Evolutionary conservation across 1,140 invertebrate species (phyloP), one percentile per base, ranked within the genome.

Genomic region (Drosophila micromelanica): DNA sequence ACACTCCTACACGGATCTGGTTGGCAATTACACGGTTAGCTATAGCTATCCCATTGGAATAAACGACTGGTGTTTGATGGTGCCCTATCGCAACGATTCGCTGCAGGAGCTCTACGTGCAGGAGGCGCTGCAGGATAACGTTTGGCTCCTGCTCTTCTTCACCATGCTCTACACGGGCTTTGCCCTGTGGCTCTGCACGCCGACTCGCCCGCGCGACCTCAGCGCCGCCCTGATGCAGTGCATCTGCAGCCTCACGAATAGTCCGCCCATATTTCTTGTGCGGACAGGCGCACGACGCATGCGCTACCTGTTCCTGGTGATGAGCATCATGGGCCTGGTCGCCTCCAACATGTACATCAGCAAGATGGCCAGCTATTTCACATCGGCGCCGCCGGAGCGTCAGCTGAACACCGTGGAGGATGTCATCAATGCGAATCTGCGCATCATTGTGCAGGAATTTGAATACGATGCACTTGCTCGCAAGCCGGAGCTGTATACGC

Each of bases 61-160:
- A 2, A 91, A 91, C 51, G 90, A 91, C 40, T 85, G 77, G 63
- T 91, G 90, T 56, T 57, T 91, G 5, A 90, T 91, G 90, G 90
- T 91, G 35, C 90, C 90, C 6, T 90, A 55, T 57, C 72, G 61
- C 3, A 90, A 79, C 51, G 63, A 75, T 3, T 87, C 86, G 0
- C 37, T 76, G 5, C 73, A 78, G 23, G 76, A 90, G 7, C 52
- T 72, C 6, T 91, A 81, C 20, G 62, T 91, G 30, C 46, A 40
- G 1, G 79, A 78, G 15, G 80, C 78, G 0, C 67, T 91, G 6
- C 61, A 90, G 60, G 8, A 54, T 2, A 64, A 43, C 11, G 78
- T 80, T 0, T 91, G 90, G 90, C 20, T 87, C 0, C 49, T 90
- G 1, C 30, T 90, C 0, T 17, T 75, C 0, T 15, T 87, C 0